Evolutionary conservation across 1,140 invertebrate species (phyloP).

Genomic region (Mya arenaria): DNA sequence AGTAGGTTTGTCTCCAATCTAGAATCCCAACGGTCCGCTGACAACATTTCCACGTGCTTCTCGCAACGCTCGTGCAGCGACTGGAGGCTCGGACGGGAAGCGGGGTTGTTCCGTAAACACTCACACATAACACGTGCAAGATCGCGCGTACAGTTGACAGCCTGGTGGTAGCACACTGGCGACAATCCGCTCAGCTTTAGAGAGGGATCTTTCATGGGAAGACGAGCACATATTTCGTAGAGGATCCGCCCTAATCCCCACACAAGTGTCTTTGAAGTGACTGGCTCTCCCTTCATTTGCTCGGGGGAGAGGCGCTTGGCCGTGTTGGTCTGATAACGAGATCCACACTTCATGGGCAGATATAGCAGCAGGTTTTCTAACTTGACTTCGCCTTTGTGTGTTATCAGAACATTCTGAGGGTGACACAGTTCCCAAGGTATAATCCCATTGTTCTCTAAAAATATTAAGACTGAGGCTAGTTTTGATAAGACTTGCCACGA

Average conservation of each 20-base stretch:
- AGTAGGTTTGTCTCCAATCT: conserved; percentile 18
- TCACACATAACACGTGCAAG: conserved; percentile 43
- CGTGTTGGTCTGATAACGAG: conserved; percentile 57
- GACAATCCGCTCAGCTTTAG: conserved; percentile 18
- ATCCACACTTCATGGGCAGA: conserved; percentile 60
- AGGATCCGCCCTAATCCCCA: conserved; percentile 66
- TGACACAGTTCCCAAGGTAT: conserved; percentile 68
- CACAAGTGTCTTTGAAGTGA: conserved; percentile 56
- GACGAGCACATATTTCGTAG: conserved; percentile 54
- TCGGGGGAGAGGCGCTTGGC: conserved; percentile 56
- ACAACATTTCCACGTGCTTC: conserved; percentile 27
- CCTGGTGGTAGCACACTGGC: conserved; percentile 33
- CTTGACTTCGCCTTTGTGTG: conserved; percentile 61
- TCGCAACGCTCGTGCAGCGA: conserved; percentile 29
- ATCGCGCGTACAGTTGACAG: conserved; percentile 29
- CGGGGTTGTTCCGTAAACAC: conserved; percentile 41
- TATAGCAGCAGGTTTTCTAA: conserved; percentile 70
- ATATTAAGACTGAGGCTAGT: conserved; percentile 62
- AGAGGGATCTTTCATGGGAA: conserved; percentile 27
- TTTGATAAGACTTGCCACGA: conserved; percentile 62
- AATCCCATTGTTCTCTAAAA: conserved; percentile 60
- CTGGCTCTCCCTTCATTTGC: conserved; percentile 42
- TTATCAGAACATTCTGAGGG: conserved; percentile 66
- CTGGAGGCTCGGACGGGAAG: conserved; percentile 28
- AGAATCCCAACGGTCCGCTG: conserved; percentile 13